Evolutionary conservation across 2,113 vertebrate species (phyloP), one percentile per base, ranked within the genome.

Genomic region (Chloebia gouldiae): DNA sequence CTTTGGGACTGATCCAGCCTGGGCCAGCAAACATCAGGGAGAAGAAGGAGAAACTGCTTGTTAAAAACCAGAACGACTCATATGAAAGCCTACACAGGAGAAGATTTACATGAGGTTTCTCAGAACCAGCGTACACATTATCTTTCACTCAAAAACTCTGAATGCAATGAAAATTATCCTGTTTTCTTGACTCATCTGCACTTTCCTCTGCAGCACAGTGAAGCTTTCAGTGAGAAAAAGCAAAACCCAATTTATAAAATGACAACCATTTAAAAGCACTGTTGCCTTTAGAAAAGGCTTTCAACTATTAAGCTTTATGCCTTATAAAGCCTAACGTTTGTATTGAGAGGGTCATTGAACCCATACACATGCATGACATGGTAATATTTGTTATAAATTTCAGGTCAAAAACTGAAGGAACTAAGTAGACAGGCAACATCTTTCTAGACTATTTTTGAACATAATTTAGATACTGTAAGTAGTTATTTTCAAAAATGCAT

Each of bases 121-220:
- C 11, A 59, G 83, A 82, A 92, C 30, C 22, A 33, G 49, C 50
- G 49, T 80, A 72, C 47, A 37, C 27, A 56, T 72, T 65, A 77
- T 31, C n/a, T 72, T 95, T 75, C 71, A 86, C 72, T 92, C 47
- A 72, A 88, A 90, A 22, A 31, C 50, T 81, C 69, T 44, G 63
- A 90, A 92, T 87, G 89, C 49, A 81, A 40, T 59, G 81, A 70
- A 95, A 92, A 93, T 87, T 54, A 39, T 56, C 44, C 33, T 91
- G 65, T 87, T 96, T 96, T 75, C 86, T 93, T 96, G 80, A 93
- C 57, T 84, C 53, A 71, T 53, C 76, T 92, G 40, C 39, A 44
- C 60, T 94, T 92, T 88, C 13, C 30, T 83, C 50, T 91, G 50
- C 45, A 83, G 54, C 17, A 59, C 37, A 87, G n/a, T 17, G 51